These are phyloP conservation scores for Vultur gryphus DNA, from an alignment of 2,797 vertebrate species.

Conservation along the genomic window DNA sequence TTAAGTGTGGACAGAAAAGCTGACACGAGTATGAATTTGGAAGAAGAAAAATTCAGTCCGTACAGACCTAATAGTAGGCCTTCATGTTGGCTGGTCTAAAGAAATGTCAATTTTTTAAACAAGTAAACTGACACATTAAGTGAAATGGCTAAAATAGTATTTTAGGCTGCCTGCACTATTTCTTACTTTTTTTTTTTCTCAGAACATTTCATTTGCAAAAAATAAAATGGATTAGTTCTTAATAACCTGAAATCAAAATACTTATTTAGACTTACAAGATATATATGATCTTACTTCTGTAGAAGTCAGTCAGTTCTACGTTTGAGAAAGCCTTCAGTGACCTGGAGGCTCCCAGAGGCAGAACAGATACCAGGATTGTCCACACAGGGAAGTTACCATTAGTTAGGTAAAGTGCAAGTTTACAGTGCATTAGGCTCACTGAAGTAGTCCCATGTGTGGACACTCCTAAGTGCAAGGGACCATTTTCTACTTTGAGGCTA, in stretches of 20 bases:
- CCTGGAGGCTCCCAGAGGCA: not conserved
- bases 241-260: not conserved
- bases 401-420: not conserved
- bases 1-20: not conserved
- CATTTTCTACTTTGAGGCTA: not conserved
- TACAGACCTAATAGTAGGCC: not conserved
- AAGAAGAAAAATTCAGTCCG: not conserved
- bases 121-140: not conserved
- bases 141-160: not conserved
- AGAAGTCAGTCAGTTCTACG: not conserved
- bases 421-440: not conserved
- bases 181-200: not conserved
- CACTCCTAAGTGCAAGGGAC: not conserved
- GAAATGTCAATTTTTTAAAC: not conserved
- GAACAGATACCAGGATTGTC: not conserved
- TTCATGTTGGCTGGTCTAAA: not conserved
- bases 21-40: not conserved
- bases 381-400: not conserved
- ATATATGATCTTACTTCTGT: not conserved
- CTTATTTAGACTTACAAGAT: not conserved
- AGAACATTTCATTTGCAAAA: not conserved
- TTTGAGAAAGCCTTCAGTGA: not conserved
- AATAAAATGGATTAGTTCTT: not conserved
- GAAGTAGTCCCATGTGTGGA: not conserved
- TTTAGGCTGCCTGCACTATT: not conserved